Evolutionary conservation across 2,888 invertebrate species (phyloP), one percentile per base, ranked within the genome.

Genomic region (Acanthacorydalis orientalis): DNA sequence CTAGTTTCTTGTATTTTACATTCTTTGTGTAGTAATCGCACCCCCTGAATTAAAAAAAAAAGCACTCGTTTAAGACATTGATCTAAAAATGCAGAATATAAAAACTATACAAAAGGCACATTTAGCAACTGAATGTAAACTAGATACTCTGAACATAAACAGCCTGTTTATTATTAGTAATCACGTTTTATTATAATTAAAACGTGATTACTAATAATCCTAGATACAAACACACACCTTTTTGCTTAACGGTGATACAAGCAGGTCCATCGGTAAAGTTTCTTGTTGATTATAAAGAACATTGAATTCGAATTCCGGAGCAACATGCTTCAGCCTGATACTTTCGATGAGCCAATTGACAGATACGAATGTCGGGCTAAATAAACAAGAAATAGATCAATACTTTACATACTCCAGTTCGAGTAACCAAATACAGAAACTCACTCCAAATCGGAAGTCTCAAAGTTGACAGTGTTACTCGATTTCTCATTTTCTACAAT

Each of bases 331-430:
- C 4, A 77, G 67, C 53, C 73, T 72, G 11, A 86, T 78, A 56
- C 89, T 84, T 50, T 79, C 76, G 11, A 80, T 61, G 35, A 92
- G 63, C 92, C 92, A 93, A 15, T 77, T 71, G 31, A 83, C 61
- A 14, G 70, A 73, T 4, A 92, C 77, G 38, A 84, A 65, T 46
- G 72, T 69, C 31, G 77, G 78, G 52, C 74, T 73, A 47, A 8
- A 57, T 60, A 51, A 50, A 48, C 23, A n/a, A n/a, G n/a, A n/a
- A n/a, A n/a, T n/a, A n/a, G n/a, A n/a, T n/a, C n/a, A n/a, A n/a
- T n/a, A n/a, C n/a, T n/a, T n/a, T n/a, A n/a, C n/a, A n/a, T n/a
- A n/a, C n/a, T n/a, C n/a, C 1, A 1, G 35, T 11, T 35, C n/a
- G n/a, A 11, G n/a, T 11, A 35, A 11, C 10, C 10, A 35, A 35